Percentiles rank a stretch among this genome's conserved stretches.
Conservation (phyloP, 1,140 invertebrate species). For the Drosophila ohnishii region DNA sequence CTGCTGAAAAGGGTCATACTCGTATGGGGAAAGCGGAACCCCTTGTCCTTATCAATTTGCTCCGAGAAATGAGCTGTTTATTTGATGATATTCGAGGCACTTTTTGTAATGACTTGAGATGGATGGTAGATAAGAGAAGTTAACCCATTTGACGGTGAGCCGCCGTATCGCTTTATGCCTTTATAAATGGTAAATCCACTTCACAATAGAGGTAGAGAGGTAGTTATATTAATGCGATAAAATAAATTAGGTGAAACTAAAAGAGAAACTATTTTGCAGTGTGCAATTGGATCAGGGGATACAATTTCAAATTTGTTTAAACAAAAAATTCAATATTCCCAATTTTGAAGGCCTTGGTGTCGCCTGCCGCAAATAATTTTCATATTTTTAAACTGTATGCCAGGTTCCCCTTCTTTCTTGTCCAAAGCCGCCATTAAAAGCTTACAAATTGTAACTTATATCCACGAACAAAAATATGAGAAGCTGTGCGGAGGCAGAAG, state of each 20-base stretch:
- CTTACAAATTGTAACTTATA: constrained; percentile 77
- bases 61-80: constrained; percentile 64
- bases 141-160: background rate
- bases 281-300: no score
- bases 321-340: background rate
- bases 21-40: constrained; percentile 38
- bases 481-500: background rate
- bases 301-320: no score
- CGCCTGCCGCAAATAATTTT: background rate
- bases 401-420: background rate
- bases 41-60: constrained; percentile 36
- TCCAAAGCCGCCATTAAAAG: constrained; percentile 62
- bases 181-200: background rate
- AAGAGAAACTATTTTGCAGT: background rate
- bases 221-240: background rate
- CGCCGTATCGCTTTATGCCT: background rate
- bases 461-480: constrained; percentile 53
- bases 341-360: background rate
- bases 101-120: constrained; percentile 42
- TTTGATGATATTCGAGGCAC: constrained; percentile 46
- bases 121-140: constrained; percentile 53
- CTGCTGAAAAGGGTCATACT: constrained; percentile 39
- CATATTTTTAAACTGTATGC: background rate
- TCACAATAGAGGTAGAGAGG: background rate
- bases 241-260: background rate